Evolutionary conservation across 2,888 invertebrate species (phyloP).

Genomic region (Caenorhabditis parvicauda): DNA sequence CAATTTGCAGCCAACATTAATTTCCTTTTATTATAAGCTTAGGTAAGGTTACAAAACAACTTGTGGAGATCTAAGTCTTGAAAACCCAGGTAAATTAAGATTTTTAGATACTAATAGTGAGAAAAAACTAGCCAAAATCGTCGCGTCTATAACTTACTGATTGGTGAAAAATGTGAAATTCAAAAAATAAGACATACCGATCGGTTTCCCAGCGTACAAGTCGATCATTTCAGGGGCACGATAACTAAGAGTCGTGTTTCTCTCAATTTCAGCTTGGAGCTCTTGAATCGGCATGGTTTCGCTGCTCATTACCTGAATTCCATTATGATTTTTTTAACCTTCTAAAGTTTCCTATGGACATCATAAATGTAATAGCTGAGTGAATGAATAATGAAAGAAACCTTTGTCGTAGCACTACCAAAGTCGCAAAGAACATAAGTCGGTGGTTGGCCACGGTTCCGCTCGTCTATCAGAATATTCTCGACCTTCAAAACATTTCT

Average conservation of each 20-base stretch:
- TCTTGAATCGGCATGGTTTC: slow-evolving; percentile 35
- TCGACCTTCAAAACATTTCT: slow-evolving; percentile 72
- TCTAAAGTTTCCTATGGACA: no score
- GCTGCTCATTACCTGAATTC: slow-evolving; percentile 69
- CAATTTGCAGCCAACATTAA: no score
- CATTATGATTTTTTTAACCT: not conserved
- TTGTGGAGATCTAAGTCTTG: no score
- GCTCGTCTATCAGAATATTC: slow-evolving; percentile 79
- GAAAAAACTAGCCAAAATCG: no score
- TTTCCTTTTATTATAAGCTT: no score
- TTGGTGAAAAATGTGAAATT: slow-evolving; percentile 69
- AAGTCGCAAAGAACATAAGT: slow-evolving; percentile 85
- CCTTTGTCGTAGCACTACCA: slow-evolving; percentile 84
- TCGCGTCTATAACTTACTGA: no score
- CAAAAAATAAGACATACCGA: slow-evolving; percentile 67
- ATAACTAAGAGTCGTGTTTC: slow-evolving; percentile 84
- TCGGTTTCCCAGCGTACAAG: slow-evolving; percentile 78
- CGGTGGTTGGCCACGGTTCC: slow-evolving; percentile 68
- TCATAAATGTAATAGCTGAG: not conserved
- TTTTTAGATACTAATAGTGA: no score
- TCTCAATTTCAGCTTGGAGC: slow-evolving; percentile 58
- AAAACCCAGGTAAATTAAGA: no score
- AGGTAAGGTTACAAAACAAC: no score
- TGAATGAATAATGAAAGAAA: slow-evolving; percentile 9
- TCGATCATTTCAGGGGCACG: slow-evolving; percentile 90